phyloP scores from a whole-genome alignment of 2,888 invertebrate species.

The Nephrocerus scutellatus region DNA sequence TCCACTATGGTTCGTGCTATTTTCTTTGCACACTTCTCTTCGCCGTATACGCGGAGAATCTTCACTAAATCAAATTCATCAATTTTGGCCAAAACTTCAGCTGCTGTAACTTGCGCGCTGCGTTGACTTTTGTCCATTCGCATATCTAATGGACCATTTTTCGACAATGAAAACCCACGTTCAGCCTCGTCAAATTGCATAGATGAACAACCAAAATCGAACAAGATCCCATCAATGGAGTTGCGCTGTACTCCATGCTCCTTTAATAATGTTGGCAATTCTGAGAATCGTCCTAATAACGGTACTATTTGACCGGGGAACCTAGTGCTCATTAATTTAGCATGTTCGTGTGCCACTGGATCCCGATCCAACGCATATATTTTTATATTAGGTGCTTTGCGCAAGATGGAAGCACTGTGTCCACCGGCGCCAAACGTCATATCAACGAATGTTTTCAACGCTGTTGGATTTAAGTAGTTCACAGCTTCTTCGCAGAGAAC shows the following conservation, averaged over 20 bases:
- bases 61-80: slow-evolving; percentile 70
- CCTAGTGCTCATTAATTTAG: slow-evolving; percentile 56
- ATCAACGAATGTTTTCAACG: slow-evolving; percentile 67
- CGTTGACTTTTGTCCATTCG: slow-evolving; percentile 79
- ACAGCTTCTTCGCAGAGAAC: slow-evolving; percentile 69
- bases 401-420: slow-evolving; percentile 69
- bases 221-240: slow-evolving; percentile 77
- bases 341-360: slow-evolving; percentile 66
- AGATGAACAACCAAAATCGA: slow-evolving; percentile 92
- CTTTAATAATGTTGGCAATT: slow-evolving; percentile 63
- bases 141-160: slow-evolving; percentile 90
- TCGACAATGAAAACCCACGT: slow-evolving; percentile 79
- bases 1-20: slow-evolving; percentile 84
- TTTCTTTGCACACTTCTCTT: slow-evolving; percentile 78
- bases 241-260: slow-evolving; percentile 54
- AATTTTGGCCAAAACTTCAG: slow-evolving; percentile 75
- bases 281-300: slow-evolving; percentile 82
- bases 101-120: slow-evolving; percentile 69
- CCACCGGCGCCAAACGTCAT: slow-evolving; percentile 98
- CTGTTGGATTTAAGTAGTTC: slow-evolving; percentile 56
- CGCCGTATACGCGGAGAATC: slow-evolving; percentile 87
- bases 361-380: slow-evolving; percentile 84
- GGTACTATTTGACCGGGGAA: slow-evolving; percentile 70
- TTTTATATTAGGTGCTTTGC: slow-evolving; percentile 56
- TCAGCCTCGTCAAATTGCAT: slow-evolving; percentile 83